Percentiles rank a stretch among this genome's conserved stretches.
Conservation (phyloP, 2,888 invertebrate species). For the Platycheirus rosarum region DNA sequence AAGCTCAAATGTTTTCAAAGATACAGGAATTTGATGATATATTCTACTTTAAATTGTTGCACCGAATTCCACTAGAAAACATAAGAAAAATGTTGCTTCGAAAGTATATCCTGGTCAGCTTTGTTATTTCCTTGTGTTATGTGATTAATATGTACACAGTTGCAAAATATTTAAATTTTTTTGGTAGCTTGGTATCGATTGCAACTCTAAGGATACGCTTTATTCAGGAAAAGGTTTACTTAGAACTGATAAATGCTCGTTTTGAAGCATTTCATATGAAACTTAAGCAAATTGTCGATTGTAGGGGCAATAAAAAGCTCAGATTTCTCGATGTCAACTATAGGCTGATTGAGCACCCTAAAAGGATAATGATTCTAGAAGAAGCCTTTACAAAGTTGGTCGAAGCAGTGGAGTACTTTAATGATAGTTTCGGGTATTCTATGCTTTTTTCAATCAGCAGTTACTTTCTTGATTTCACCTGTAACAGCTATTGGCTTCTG, state of each 20-base stretch:
- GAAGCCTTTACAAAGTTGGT: constrained; percentile 10
- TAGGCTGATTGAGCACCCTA: constrained; percentile 2
- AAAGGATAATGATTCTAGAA: constrained; percentile 2
- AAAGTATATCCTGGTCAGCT: background rate
- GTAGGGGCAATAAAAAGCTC: background rate
- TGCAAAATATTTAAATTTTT: background rate
- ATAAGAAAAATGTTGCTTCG: background rate
- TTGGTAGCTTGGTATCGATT: constrained; percentile 3
- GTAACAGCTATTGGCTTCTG: constrained; percentile 27
- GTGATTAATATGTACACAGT: constrained; percentile 8
- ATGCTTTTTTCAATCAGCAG: constrained; percentile 9
- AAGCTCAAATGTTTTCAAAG: constrained; percentile 1
- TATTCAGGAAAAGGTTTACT: constrained; percentile 22
- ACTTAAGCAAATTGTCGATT: constrained; percentile 10
- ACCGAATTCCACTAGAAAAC: background rate
- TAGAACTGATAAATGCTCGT: constrained; percentile 28
- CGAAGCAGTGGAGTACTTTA: constrained; percentile 17
- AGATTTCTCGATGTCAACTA: constrained; percentile 29
- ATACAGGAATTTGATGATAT: constrained; percentile 16
- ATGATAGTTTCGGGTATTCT: constrained; percentile 18
- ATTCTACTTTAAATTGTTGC: constrained; percentile 1
- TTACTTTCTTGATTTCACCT: constrained; percentile 20
- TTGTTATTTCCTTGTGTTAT: background rate
- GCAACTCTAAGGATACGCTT: constrained; percentile 18
- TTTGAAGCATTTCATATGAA: constrained; percentile 3